A percentile compares a stretch with the other conserved stretches of the same genome.
Conservation (phyloP, 2,797 vertebrate species). For the Muraenolepis orangiensis region DNA sequence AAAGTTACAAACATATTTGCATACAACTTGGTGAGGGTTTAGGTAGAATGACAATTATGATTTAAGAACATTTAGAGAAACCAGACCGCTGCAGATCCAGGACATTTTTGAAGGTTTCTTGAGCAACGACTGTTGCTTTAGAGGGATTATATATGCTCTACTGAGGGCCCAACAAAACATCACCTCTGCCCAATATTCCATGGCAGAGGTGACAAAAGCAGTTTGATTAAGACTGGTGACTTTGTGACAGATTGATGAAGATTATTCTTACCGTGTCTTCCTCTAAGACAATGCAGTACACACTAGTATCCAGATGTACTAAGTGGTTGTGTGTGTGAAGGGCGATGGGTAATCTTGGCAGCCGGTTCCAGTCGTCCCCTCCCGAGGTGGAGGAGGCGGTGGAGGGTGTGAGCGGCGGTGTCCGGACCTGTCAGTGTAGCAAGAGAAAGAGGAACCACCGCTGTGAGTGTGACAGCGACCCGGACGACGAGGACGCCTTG, state of each 20-base stretch:
- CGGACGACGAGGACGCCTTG: slow-evolving; percentile 76
- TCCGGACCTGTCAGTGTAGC: slow-evolving; percentile 72
- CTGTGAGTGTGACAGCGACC: slow-evolving; percentile 79
- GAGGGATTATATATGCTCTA: too few species aligned
- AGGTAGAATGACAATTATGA: too few species aligned
- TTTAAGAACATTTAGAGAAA: too few species aligned
- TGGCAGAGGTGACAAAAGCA: too few species aligned
- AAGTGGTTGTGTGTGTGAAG: slow-evolving; percentile 11
- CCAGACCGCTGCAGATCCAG: too few species aligned
- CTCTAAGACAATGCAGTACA: neutral
- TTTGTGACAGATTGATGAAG: neutral
- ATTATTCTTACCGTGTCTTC: neutral
- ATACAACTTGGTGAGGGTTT: too few species aligned
- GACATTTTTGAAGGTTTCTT: too few species aligned
- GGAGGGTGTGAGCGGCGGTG: slow-evolving; percentile 47
- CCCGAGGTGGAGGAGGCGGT: slow-evolving; percentile 49
- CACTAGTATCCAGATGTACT: neutral
- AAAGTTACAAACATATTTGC: too few species aligned
- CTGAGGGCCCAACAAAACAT: too few species aligned
- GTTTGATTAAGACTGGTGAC: neutral
- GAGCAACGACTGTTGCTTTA: too few species aligned
- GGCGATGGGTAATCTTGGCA: slow-evolving; percentile 65
- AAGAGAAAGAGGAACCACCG: slow-evolving; percentile 77
- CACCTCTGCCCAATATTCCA: too few species aligned
- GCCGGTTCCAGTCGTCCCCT: slow-evolving; percentile 65